Percentiles rank a stretch among this genome's conserved stretches.
Conservation (phyloP, 2,888 invertebrate species). For the Slavum lentiscoides region DNA sequence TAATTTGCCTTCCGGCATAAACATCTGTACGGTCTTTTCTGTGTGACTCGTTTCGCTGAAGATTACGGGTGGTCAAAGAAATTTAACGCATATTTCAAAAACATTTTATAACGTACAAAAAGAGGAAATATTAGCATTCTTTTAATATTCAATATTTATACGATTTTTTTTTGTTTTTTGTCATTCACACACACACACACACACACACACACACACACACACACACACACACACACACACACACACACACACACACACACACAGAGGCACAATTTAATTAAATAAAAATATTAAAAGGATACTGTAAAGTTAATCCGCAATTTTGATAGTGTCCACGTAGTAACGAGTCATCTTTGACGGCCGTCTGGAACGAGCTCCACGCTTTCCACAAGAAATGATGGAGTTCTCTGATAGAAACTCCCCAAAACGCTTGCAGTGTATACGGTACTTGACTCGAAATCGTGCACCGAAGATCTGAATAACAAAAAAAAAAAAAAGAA, state of each 20-base stretch:
- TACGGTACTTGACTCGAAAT: slow-evolving; percentile 77
- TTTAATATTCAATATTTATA: neutral
- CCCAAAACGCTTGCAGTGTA: slow-evolving; percentile 76
- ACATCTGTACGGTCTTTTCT: slow-evolving; percentile 68
- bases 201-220: too few species aligned
- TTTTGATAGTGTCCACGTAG: slow-evolving; percentile 63
- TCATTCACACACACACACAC: too few species aligned
- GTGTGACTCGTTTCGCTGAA: slow-evolving; percentile 69
- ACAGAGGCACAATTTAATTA: too few species aligned
- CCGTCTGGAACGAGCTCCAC: slow-evolving; percentile 69
- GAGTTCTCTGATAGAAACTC: slow-evolving; percentile 75
- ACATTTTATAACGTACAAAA: neutral
- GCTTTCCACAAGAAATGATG: slow-evolving; percentile 77
- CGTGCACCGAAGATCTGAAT: slow-evolving; percentile 72
- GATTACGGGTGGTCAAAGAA: slow-evolving; percentile 58
- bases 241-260: too few species aligned
- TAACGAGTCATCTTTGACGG: slow-evolving; percentile 66
- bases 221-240: too few species aligned
- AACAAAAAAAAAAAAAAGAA: slow-evolving; percentile 57
- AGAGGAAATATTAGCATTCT: too few species aligned
- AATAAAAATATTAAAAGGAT: slow-evolving; percentile 54
- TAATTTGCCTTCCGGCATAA: slow-evolving; percentile 65
- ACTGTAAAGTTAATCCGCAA: slow-evolving; percentile 57
- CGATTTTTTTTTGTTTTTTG: too few species aligned
- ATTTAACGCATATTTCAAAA: neutral